These are phyloP conservation scores for Drosophila sechellia DNA, from an alignment of 1,140 invertebrate genomes.

Conservation along the genomic window DNA sequence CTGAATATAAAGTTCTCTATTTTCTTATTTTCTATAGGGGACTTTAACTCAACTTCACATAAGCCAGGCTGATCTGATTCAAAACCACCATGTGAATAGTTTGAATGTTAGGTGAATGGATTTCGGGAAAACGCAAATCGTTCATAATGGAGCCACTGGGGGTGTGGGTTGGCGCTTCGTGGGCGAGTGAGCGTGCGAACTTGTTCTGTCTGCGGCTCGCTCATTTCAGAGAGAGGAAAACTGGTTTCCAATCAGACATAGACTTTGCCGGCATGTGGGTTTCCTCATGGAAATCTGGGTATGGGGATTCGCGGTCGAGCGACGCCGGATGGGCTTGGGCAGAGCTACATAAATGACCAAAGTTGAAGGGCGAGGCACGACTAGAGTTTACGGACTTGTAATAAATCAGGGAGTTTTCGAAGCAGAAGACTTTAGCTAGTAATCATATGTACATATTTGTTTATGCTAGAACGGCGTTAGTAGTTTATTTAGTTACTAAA, in stretches of 20 bases:
- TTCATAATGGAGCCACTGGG: constrained; percentile 17
- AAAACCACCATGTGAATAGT: no score
- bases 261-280: constrained; percentile 69
- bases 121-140: neutral
- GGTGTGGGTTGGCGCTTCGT: constrained; percentile 30
- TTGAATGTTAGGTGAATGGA: neutral
- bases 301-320: constrained; percentile 49
- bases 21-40: no score
- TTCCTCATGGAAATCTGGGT: constrained; percentile 49
- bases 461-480: neutral
- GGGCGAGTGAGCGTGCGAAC: constrained; percentile 54
- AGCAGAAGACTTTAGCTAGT: neutral
- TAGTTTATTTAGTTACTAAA: neutral
- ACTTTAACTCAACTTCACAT: no score
- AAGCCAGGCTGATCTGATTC: no score
- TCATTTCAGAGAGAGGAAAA: constrained; percentile 50
- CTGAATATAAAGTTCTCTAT: no score
- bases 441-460: no score
- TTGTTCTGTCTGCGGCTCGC: constrained; percentile 3
- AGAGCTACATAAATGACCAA: constrained; percentile 3
- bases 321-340: constrained; percentile 71
- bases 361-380: constrained; percentile 2
- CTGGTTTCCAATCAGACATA: constrained; percentile 72
- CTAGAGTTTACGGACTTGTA: constrained; percentile 4
- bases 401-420: neutral